Evolutionary conservation across 2,888 invertebrate species (phyloP).

Genomic region (Sinelater perroti): DNA sequence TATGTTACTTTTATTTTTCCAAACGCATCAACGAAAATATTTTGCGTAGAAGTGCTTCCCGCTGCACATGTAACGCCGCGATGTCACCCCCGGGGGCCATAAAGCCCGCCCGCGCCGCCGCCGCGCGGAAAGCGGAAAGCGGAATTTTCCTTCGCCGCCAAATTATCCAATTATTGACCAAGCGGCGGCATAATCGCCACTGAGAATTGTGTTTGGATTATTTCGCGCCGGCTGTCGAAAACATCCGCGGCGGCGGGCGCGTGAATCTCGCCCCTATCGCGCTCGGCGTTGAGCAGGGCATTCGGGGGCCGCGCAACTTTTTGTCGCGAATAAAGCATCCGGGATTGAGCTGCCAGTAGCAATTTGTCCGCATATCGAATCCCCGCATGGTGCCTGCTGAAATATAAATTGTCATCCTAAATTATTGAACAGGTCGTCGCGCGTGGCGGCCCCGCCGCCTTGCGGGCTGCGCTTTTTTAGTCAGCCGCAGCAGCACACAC

Average conservation of each 20-base stretch:
- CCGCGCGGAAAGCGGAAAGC: too few relatives aligned
- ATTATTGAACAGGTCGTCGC: constrained; percentile 45
- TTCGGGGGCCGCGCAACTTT: constrained; percentile 47
- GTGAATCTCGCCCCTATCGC: constrained; percentile 48
- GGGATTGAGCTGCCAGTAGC: constrained; percentile 58
- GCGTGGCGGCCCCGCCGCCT: too few relatives aligned
- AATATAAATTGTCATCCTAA: constrained; percentile 51
- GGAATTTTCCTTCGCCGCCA: too few relatives aligned
- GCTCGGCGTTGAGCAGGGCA: constrained; percentile 36
- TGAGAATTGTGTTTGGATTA: constrained; percentile 51
- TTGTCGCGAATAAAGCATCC: constrained; percentile 48
- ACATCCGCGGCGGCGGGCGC: constrained; percentile 43
- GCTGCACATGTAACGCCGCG: too few relatives aligned
- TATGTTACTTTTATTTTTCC: too few relatives aligned
- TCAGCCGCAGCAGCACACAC: too few relatives aligned
- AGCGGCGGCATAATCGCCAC: constrained; percentile 41
- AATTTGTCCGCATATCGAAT: constrained; percentile 55
- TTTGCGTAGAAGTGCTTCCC: too few relatives aligned
- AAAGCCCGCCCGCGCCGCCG: too few relatives aligned
- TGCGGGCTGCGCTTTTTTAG: too few relatives aligned
- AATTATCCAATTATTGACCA: constrained; percentile 53
- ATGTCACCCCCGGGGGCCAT: too few relatives aligned
- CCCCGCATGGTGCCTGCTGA: constrained; percentile 50
- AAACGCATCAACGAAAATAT: too few relatives aligned
- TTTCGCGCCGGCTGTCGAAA: constrained; percentile 52